Base-by-base conservation (phyloP, 2,888 invertebrate genomes). In the Coenonympha arcania region DNA sequence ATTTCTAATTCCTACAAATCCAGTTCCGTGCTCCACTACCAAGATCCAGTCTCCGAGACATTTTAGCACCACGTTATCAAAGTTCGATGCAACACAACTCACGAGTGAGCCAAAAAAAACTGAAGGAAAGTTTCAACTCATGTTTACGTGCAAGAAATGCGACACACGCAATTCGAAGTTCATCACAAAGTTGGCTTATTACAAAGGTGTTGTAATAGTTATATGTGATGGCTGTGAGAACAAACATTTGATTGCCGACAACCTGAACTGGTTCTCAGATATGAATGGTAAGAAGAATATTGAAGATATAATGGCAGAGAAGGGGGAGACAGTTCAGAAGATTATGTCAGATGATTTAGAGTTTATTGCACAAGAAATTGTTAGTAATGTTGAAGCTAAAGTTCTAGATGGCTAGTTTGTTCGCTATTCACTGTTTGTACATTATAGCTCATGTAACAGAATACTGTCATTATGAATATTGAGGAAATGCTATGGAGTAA, bases 181-280 rank as follows among this genome's bases (percentile, higher is more conserved):
- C 8, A 96, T 98, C 56, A 93, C 96, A 0, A 95, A 95, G 80
- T 68, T 89, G 13, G 93, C 95, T 0, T 98, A 98, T 69, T 87
- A 91, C 46, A 91, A 92, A 68, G 98, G 99, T 9, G 93, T 99
- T 8, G 96, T 99, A 0, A 95, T 99, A 58, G 94, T 98, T 0
- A 91, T 89, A 46, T 99, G 99, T 74, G 90, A 90, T 46, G 93
- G 93, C 0, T 98, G 98, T 71, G 79, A 89, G 37, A 97, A 95
- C 70, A 91, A 94, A 73, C 99, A 99, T 79, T 86, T 99, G 18
- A 98, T 99, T 59, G 98, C 98, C 0, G 98, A 99, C 72, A 97
- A 99, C 78, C 87, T 99, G 1, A 94, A 94, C 57, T 99, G 98
- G 98, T 99, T 98, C 72, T 87, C 90, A 0, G 93, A 95, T 68